These are phyloP conservation scores for Tuberolachnus salignus DNA, from an alignment of 2,888 invertebrate species.

Conservation along the genomic window DNA sequence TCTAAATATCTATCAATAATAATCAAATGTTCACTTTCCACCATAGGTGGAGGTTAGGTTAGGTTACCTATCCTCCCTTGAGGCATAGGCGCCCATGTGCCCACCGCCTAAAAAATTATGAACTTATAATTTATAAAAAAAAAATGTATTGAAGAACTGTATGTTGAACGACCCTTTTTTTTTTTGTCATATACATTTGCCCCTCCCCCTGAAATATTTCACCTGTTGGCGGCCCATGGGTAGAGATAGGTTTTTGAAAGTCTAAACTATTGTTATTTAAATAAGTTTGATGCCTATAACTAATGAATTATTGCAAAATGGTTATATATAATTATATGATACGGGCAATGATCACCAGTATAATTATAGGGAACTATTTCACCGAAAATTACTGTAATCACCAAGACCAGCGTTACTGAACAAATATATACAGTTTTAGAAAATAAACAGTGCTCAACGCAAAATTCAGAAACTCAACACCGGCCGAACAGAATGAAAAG, in stretches of 20 bases:
- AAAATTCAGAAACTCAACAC: neutral
- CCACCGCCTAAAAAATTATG: too few relatives aligned
- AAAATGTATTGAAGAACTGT: too few relatives aligned
- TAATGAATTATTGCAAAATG: neutral
- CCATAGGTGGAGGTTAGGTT: too few relatives aligned
- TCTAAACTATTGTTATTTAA: neutral
- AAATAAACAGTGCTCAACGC: neutral
- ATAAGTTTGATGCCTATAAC: neutral
- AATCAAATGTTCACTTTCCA: too few relatives aligned
- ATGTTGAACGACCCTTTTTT: too few relatives aligned
- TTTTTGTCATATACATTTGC: too few relatives aligned
- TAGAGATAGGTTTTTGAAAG: neutral
- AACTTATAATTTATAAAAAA: too few relatives aligned
- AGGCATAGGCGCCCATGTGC: too few relatives aligned
- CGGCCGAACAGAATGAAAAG: slow-evolving; percentile 17
- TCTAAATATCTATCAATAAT: too few relatives aligned
- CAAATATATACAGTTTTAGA: neutral
- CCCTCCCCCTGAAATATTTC: too few relatives aligned
- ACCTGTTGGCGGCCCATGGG: too few relatives aligned
- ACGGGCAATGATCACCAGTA: slow-evolving; percentile 6
- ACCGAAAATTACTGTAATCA: slow-evolving; percentile 43
- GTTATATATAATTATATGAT: neutral
- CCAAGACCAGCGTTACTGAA: slow-evolving; percentile 38
- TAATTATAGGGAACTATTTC: slow-evolving; percentile 48
- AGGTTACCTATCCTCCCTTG: too few relatives aligned